A percentile compares a stretch with the other conserved stretches of the same genome.
These are phyloP conservation scores for Imbricaverruca yamaguchii DNA, from an alignment of 2,888 invertebrate genomes.

Conservation along the genomic window DNA sequence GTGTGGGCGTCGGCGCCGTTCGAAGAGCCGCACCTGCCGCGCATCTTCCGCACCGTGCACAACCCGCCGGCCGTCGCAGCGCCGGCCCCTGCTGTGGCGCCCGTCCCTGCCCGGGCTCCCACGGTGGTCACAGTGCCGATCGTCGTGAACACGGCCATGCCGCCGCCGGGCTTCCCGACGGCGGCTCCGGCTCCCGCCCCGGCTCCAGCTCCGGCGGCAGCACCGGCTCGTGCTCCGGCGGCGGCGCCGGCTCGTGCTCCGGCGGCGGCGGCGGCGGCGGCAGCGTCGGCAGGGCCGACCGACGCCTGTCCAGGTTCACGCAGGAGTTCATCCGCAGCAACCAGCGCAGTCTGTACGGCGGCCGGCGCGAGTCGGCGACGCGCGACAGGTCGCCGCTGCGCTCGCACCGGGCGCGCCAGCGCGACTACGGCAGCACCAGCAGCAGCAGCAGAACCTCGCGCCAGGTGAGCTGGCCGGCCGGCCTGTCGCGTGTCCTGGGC, in stretches of 20 bases:
- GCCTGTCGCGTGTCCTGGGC: neutral
- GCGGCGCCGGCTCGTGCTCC: neutral
- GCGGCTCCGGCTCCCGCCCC: neutral
- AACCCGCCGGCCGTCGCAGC: neutral
- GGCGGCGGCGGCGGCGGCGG: neutral
- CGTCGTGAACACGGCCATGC: neutral
- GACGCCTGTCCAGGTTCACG: neutral
- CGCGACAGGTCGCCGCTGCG: neutral
- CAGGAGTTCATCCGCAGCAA: constrained; percentile 20
- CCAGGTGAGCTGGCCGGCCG: too few species aligned
- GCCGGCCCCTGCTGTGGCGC: neutral
- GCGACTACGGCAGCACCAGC: neutral
- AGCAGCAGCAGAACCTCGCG: neutral
- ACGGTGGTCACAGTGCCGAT: neutral
- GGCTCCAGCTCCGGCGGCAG: too few species aligned
- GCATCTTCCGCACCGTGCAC: neutral
- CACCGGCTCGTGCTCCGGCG: neutral
- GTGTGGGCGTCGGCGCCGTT: constrained; percentile 2
- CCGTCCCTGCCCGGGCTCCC: neutral
- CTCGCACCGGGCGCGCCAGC: neutral
- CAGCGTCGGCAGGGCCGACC: neutral
- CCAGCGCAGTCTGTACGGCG: constrained; percentile 16
- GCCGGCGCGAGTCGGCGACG: neutral
- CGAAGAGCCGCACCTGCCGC: neutral
- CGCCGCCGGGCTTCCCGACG: neutral